phyloP scores from a whole-genome alignment of 2,797 vertebrate genomes.

The Xenentodon cancila region DNA sequence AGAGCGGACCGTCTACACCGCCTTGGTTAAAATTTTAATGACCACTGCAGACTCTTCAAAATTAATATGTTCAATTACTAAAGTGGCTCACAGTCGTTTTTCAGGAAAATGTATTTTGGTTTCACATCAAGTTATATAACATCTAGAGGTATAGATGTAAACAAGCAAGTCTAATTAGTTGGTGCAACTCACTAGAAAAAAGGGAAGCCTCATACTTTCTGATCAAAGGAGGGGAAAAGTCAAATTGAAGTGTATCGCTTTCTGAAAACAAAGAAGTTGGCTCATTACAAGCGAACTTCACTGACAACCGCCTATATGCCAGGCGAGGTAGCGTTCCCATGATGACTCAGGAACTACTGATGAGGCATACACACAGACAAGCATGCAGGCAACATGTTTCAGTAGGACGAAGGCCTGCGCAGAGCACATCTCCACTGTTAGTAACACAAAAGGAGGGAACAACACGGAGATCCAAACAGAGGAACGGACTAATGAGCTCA shows the following conservation, averaged over 20 bases:
- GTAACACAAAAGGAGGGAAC: slow-evolving; percentile 25
- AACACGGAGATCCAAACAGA: slow-evolving; percentile 58
- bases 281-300: slow-evolving; percentile 54
- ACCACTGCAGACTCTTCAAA: no score
- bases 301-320: slow-evolving; percentile 43
- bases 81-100: no score
- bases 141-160: not conserved
- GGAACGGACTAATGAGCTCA: slow-evolving; percentile 61
- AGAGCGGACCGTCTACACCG: no score
- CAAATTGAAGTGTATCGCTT: slow-evolving; percentile 48
- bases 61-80: no score
- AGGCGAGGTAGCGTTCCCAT: slow-evolving; percentile 63
- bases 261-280: slow-evolving; percentile 48
- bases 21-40: no score
- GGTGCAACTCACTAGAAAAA: slow-evolving; percentile 14
- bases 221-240: slow-evolving; percentile 46
- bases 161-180: slow-evolving; percentile 15
- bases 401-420: slow-evolving; percentile 41
- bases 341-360: slow-evolving; percentile 57
- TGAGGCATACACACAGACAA: slow-evolving; percentile 21
- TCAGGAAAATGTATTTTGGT: no score
- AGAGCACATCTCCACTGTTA: slow-evolving; percentile 37
- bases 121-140: not conserved
- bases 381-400: slow-evolving; percentile 31
- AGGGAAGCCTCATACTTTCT: slow-evolving; percentile 5